Conservation (phyloP, 2,113 vertebrate species). For the Oreochromis spilurus region DNA sequence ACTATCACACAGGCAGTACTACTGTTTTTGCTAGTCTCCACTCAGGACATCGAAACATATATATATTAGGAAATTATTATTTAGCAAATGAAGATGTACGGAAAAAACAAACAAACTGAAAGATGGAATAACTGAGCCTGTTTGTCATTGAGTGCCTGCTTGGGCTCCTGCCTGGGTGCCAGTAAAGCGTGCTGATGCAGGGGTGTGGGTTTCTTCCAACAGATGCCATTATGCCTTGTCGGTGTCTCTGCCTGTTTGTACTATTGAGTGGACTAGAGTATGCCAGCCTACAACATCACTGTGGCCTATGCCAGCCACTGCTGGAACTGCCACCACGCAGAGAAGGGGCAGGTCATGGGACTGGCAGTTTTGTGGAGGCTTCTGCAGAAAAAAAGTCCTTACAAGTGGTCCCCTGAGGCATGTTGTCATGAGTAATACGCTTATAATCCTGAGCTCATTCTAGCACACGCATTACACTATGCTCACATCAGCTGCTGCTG, state of each 20-base stretch:
- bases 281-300: conserved; percentile 33
- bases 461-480: conserved; percentile 44
- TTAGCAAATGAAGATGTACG: conserved; percentile 17
- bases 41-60: background rate
- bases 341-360: conserved; percentile 43
- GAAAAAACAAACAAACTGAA: background rate
- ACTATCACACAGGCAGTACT: background rate
- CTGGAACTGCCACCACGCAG: conserved; percentile 34
- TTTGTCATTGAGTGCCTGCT: conserved; percentile 61
- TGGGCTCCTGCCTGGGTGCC: conserved; percentile 52
- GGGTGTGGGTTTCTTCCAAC: conserved; percentile 56
- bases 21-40: background rate
- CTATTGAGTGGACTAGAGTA: conserved; percentile 34
- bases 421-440: conserved; percentile 55
- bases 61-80: background rate
- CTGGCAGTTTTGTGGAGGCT: conserved; percentile 36
- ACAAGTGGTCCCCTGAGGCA: conserved; percentile 39
- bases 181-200: conserved; percentile 47
- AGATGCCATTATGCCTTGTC: conserved; percentile 60
- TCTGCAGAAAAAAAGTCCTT: conserved; percentile 16
- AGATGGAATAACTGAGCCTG: conserved; percentile 58
- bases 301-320: background rate
- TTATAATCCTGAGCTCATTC: conserved; percentile 50
- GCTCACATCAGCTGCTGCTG: conserved; percentile 44
- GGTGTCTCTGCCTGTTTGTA: conserved; percentile 60